These are phyloP conservation scores for Geotrypetes seraphini DNA, from an alignment of 2,797 vertebrate genomes.

Conservation along the genomic window DNA sequence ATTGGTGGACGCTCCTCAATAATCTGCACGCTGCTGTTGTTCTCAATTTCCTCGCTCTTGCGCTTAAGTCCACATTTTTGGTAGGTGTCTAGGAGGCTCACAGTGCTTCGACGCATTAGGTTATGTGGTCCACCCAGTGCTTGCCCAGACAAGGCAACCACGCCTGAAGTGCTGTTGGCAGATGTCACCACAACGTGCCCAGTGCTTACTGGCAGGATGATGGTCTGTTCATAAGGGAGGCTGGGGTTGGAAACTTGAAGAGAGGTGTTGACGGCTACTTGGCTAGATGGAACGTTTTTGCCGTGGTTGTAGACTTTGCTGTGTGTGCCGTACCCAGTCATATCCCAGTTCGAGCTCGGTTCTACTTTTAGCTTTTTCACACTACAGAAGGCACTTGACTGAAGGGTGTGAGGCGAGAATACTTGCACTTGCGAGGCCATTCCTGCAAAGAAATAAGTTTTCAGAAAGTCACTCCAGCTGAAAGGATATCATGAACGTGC, in stretches of 20 bases:
- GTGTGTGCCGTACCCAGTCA: slow-evolving; percentile 97
- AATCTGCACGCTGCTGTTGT: slow-evolving; percentile 90
- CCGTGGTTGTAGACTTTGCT: slow-evolving; percentile 89
- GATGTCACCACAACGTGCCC: slow-evolving; percentile 90
- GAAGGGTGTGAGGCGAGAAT: slow-evolving; percentile 94
- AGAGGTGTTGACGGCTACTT: slow-evolving; percentile 70
- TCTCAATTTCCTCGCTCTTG: slow-evolving; percentile 94
- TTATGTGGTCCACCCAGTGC: slow-evolving; percentile 73
- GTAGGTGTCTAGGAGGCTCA: slow-evolving; percentile 96
- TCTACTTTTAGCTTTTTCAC: slow-evolving; percentile 99
- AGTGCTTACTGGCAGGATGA: slow-evolving; percentile 85
- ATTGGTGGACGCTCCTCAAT: slow-evolving; percentile 87
- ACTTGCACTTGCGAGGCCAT: slow-evolving; percentile 99
- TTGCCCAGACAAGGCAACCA: slow-evolving; percentile 63
- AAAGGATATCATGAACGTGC: too few species aligned
- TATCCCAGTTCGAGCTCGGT: slow-evolving; percentile 93
- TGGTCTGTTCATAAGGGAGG: slow-evolving; percentile 91
- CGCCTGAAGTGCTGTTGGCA: slow-evolving; percentile 80
- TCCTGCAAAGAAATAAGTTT: slow-evolving; percentile 68
- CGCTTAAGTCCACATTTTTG: slow-evolving; percentile 98
- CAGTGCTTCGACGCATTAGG: slow-evolving; percentile 95
- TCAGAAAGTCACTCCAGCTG: too few species aligned
- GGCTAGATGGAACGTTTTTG: slow-evolving; percentile 81
- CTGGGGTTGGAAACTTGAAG: slow-evolving; percentile 72
- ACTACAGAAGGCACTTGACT: slow-evolving; percentile 99